phyloP scores from a whole-genome alignment of 2,113 vertebrate species.

The Tauraco erythrolophus region DNA sequence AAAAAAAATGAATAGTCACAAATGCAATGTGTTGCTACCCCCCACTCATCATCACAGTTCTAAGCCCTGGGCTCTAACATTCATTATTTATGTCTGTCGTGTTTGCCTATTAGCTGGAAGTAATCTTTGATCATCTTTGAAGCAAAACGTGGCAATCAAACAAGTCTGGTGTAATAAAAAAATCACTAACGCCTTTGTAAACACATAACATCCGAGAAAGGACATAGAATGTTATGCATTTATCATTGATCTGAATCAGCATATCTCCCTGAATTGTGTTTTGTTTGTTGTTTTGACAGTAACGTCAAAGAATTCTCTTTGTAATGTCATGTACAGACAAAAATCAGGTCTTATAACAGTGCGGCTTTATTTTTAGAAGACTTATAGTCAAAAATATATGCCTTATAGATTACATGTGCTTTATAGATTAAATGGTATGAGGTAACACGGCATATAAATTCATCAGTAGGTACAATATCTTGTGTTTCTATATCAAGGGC shows the following conservation, averaged over 20 bases:
- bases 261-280: background rate
- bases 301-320: slow-evolving; percentile 13
- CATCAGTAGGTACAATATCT: background rate
- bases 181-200: background rate
- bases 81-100: background rate
- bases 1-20: background rate
- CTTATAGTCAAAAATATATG: background rate
- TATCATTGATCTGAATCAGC: background rate
- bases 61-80: background rate
- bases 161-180: background rate
- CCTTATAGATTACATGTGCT: background rate
- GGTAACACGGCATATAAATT: background rate
- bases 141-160: background rate
- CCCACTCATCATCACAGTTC: background rate
- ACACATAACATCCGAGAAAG: background rate
- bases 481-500: background rate
- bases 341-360: background rate
- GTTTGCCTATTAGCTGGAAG: background rate
- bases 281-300: slow-evolving; percentile 39
- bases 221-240: background rate
- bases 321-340: background rate
- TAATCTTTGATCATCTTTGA: slow-evolving; percentile 12
- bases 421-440: background rate
- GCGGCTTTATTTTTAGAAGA: background rate
- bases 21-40: background rate